phyloP scores from a whole-genome alignment of 2,113 vertebrate genomes.

The Strix aluco region DNA sequence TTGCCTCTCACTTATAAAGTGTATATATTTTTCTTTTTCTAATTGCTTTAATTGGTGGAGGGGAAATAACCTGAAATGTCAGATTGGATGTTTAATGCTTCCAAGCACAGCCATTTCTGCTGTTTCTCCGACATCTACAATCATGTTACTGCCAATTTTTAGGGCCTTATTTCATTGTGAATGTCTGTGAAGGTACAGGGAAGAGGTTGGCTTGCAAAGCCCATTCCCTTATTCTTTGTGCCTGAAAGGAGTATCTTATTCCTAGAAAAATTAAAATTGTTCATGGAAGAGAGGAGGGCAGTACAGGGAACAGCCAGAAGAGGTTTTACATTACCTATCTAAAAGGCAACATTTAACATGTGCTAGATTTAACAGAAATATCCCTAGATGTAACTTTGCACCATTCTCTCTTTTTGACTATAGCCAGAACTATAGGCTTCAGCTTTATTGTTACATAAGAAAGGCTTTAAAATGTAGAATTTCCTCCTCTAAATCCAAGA shows the following conservation, averaged over 20 bases:
- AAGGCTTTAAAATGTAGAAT: neutral
- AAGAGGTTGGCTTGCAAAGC: neutral
- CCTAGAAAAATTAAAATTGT: neutral
- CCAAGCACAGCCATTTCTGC: neutral
- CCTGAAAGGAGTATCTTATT: neutral
- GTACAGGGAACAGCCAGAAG: neutral
- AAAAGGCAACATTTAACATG: neutral
- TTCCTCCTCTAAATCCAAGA: neutral
- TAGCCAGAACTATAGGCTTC: neutral
- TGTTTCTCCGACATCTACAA: neutral
- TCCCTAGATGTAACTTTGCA: neutral
- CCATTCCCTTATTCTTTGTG: neutral
- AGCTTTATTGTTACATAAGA: neutral
- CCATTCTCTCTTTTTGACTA: neutral
- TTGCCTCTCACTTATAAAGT: neutral
- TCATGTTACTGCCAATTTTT: neutral
- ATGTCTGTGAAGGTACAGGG: neutral
- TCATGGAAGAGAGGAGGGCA: neutral
- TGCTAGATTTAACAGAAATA: neutral
- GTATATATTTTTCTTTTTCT: neutral
- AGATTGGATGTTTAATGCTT: neutral
- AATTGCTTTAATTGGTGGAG: neutral
- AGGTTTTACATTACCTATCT: neutral
- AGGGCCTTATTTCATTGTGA: neutral
- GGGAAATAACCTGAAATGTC: neutral